Conservation (phyloP, 2,888 invertebrate species). For the Stenodema calcarata region DNA sequence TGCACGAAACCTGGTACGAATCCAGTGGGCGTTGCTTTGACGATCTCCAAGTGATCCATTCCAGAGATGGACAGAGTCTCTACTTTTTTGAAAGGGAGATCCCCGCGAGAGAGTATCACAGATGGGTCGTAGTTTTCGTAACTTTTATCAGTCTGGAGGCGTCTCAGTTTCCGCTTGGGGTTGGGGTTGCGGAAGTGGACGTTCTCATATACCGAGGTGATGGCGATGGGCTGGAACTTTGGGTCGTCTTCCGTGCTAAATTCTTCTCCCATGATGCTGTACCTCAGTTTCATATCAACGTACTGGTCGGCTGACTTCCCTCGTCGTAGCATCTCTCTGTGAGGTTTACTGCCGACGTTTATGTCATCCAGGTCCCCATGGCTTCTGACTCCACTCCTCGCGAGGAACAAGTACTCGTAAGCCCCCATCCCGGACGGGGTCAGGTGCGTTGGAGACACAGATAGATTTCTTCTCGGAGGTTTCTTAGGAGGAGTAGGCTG, state of each 20-base stretch:
- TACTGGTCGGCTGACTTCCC: conserved; percentile 80
- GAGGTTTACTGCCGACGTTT: conserved; percentile 54
- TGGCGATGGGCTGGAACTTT: conserved; percentile 70
- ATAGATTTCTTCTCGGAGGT: conserved; percentile 84
- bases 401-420: conserved; percentile 71
- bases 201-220: conserved; percentile 77
- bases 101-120: conserved; percentile 58
- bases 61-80: conserved; percentile 57
- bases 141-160: conserved; percentile 65
- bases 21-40: conserved; percentile 45
- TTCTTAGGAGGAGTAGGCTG: conserved; percentile 88
- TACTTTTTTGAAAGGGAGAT: conserved; percentile 58
- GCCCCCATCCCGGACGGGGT: conserved; percentile 67
- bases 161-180: conserved; percentile 72
- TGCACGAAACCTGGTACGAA: conserved; percentile 60
- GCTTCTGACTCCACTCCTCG: conserved; percentile 72
- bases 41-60: conserved; percentile 58
- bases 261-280: conserved; percentile 61
- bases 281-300: conserved; percentile 74
- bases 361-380: conserved; percentile 76
- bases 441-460: conserved; percentile 83
- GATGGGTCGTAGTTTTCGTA: conserved; percentile 70
- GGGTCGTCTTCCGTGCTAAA: conserved; percentile 61
- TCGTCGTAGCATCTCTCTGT: conserved; percentile 65
- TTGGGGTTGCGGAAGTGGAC: conserved; percentile 75